Evolutionary conservation across 1,140 invertebrate genomes (phyloP).

Genomic region (Cydia amplana): DNA sequence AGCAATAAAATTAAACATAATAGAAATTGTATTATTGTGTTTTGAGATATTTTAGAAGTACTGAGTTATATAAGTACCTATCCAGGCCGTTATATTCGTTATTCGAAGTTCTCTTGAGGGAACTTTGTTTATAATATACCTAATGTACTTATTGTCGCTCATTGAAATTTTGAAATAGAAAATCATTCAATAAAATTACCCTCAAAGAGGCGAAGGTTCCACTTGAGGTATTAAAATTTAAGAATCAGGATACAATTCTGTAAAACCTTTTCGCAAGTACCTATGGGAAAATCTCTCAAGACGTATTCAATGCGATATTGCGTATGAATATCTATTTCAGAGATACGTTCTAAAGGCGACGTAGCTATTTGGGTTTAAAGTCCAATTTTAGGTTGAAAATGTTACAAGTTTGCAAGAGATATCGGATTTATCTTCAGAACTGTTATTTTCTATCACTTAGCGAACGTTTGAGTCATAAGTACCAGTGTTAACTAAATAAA

Average conservation of each 20-base stretch:
- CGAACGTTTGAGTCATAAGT: not conserved
- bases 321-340: not conserved
- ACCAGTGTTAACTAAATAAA: too few species aligned
- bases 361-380: slow-evolving; percentile 4
- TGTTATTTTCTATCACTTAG: not conserved
- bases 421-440: slow-evolving; percentile 10
- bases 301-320: not conserved
- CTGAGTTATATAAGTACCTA: too few species aligned
- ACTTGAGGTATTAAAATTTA: not conserved
- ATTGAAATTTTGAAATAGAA: too few species aligned
- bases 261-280: not conserved
- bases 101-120: too few species aligned
- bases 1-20: too few species aligned
- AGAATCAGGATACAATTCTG: not conserved
- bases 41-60: too few species aligned
- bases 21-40: too few species aligned
- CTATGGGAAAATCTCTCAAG: not conserved
- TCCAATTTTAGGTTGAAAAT: not conserved
- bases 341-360: not conserved
- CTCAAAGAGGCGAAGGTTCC: too few species aligned
- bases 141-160: too few species aligned
- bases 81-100: too few species aligned
- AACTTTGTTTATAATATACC: too few species aligned
- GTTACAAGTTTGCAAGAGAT: not conserved
- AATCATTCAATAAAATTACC: too few species aligned